phyloP scores from a whole-genome alignment of 2,113 vertebrate genomes.

The Cichladusa arquata region DNA sequence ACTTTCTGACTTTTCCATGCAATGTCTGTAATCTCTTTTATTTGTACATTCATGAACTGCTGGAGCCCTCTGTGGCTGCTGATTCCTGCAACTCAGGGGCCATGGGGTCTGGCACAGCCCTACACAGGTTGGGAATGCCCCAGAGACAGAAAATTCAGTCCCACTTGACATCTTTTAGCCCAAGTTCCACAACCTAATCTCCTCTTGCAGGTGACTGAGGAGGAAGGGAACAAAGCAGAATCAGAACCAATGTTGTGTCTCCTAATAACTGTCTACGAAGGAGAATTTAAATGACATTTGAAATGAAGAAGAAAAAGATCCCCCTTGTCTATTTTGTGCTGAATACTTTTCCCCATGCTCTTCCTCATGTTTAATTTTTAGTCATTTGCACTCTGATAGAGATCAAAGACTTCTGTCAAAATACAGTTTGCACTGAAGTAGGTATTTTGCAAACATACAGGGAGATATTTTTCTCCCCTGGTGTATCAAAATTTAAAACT shows the following conservation, averaged over 20 bases:
- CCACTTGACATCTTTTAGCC: not conserved
- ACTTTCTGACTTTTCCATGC: not conserved
- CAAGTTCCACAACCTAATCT: not conserved
- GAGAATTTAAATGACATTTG: conserved; percentile 30
- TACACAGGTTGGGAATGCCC: no score
- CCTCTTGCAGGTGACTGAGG: not conserved
- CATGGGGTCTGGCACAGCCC: not conserved
- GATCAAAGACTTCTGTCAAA: conserved; percentile 60
- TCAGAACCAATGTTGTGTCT: not conserved
- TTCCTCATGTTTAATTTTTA: conserved; percentile 59
- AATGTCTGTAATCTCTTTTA: not conserved
- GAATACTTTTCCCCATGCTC: not conserved
- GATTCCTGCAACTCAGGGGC: not conserved
- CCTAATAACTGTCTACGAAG: not conserved
- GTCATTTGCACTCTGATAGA: conserved; percentile 56
- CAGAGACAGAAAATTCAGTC: not conserved
- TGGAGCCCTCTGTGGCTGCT: not conserved
- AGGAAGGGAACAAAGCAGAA: not conserved
- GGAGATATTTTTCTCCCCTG: conserved; percentile 6
- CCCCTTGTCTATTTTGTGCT: not conserved
- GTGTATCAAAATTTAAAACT: not conserved
- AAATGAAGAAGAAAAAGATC: conserved; percentile 6
- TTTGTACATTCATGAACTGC: not conserved
- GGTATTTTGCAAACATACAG: conserved; percentile 31
- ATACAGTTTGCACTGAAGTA: not conserved